Conservation (phyloP, 2,113 vertebrate species). For the Craseonycteris thonglongyai region DNA sequence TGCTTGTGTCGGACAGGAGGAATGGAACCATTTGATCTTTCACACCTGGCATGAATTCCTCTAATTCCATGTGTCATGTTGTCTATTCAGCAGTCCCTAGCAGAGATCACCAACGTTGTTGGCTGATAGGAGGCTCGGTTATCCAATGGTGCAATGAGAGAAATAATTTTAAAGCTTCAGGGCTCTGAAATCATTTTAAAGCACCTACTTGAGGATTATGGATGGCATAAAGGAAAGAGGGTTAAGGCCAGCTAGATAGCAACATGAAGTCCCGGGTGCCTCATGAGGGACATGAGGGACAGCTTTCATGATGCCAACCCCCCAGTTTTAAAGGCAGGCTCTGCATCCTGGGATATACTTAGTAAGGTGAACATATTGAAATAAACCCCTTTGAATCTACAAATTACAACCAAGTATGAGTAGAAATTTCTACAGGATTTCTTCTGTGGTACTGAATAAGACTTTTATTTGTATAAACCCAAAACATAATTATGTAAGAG, state of each 20-base stretch:
- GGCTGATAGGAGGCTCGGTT: neutral
- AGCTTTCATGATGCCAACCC: neutral
- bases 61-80: neutral
- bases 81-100: neutral
- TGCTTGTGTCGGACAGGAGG: neutral
- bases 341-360: neutral
- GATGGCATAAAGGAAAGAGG: neutral
- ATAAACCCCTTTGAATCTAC: neutral
- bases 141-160: neutral
- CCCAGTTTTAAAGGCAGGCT: neutral
- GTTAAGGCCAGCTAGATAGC: neutral
- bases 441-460: neutral
- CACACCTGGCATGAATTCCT: neutral
- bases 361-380: neutral
- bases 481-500: neutral
- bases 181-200: neutral
- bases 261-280: neutral
- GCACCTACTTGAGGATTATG: neutral
- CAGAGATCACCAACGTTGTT: neutral
- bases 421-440: neutral
- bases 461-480: neutral
- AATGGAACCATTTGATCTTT: neutral
- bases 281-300: neutral
- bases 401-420: neutral
- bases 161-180: neutral